Evolutionary conservation across 1,140 invertebrate genomes (phyloP), one percentile per base, ranked within the genome.

Genomic region (Diabrotica virgifera): DNA sequence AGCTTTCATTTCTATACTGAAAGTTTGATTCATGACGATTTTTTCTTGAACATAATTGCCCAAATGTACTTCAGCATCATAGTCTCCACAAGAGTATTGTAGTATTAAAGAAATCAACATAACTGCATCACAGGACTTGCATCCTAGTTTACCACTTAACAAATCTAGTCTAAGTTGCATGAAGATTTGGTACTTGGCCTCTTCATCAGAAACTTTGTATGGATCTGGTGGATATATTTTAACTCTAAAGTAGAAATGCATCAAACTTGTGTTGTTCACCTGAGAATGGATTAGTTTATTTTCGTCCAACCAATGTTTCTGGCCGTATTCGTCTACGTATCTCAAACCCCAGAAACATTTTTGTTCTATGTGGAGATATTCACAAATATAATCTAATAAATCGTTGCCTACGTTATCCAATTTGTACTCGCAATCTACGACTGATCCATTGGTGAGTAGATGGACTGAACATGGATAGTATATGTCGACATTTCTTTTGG

Each of bases 381-480:
- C 59, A 35, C 68, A 70, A n/a, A 63, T 46, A 14, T 54, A 63
- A 6, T 64, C 35, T 8, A 67, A 10, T 5, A 70, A 52, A 55
- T 70, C 63, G 24, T 37, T 53, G 7, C 65, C 65, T 0, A 51
- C 59, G 10, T 67, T 52, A 11, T 70, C 63, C 11, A 65, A 70
- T 59, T 67, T 70, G 36, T 67, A 67, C 24, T 70, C 65, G 52
- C 68, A 70, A 9, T 70, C 65, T 9, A 65, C 52, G n/a, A 62
- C 67, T 54, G 62, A 54, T 5, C 68, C 68, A 62, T 65, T 70
- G n/a, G 36, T 46, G 1, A 70, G 63, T 5, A 70, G 36, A 60
- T 70, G 68, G n/a, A 67, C 56, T 0, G 59, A 64, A 51, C 65
- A 67, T 4, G 65, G 68, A 46, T 70, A 70, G 10, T 38, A 50